These are phyloP conservation scores for Adelognathus sp. DNA, from an alignment of 2,888 invertebrate genomes.

Conservation along the genomic window DNA sequence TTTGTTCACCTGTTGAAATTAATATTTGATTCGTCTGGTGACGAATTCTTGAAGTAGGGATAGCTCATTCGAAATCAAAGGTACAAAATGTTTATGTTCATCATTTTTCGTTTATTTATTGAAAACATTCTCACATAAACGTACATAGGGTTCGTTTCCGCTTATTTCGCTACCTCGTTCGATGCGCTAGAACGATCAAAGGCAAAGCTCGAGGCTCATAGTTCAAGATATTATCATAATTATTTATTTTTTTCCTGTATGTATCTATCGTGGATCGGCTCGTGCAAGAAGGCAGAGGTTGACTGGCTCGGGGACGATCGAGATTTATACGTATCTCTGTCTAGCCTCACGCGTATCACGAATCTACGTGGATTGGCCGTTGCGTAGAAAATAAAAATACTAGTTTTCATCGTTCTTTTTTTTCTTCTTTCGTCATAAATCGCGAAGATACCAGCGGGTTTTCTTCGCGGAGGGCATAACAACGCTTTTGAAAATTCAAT, in stretches of 20 bases:
- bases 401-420: slow-evolving; percentile 10
- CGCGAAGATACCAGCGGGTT: not conserved
- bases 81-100: slow-evolving; percentile 15
- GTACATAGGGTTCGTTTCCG: too few relatives aligned
- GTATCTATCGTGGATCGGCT: slow-evolving; percentile 46
- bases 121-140: slow-evolving; percentile 58
- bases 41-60: not conserved
- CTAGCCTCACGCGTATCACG: slow-evolving; percentile 28
- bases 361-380: slow-evolving; percentile 37
- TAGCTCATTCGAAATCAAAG: slow-evolving; percentile 6
- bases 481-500: not conserved
- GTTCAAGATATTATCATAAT: slow-evolving; percentile 32
- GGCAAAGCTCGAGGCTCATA: slow-evolving; percentile 31
- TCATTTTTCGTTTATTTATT: slow-evolving; percentile 57
- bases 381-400: slow-evolving; percentile 25
- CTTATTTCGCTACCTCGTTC: slow-evolving; percentile 40
- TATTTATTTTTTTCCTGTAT: not conserved
- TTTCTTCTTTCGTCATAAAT: slow-evolving; percentile 8
- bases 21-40: too few relatives aligned
- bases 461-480: not conserved
- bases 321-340: slow-evolving; percentile 19
- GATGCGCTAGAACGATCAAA: slow-evolving; percentile 39
- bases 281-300: slow-evolving; percentile 49
- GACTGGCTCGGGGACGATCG: slow-evolving; percentile 46
- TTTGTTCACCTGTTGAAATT: too few relatives aligned